A percentile compares a stretch with the other conserved stretches of the same genome.
phyloP scores from a whole-genome alignment of 2,113 vertebrate species.

The Dermatemys mawii region DNA sequence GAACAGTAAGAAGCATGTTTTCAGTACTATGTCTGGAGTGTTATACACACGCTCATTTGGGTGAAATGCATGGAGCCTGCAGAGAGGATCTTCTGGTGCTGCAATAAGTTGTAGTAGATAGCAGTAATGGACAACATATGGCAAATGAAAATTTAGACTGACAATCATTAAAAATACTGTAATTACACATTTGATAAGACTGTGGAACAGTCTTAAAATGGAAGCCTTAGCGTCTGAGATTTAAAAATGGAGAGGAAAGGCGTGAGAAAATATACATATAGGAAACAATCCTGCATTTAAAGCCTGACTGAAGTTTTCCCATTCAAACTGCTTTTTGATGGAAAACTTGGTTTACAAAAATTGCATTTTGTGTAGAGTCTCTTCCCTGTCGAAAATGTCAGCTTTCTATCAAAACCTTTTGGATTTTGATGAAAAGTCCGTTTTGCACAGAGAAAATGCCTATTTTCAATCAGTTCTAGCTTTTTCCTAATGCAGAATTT shows the following conservation, averaged over 20 bases:
- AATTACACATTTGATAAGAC: neutral
- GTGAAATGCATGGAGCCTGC: neutral
- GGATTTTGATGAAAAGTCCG: neutral
- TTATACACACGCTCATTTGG: neutral
- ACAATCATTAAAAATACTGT: neutral
- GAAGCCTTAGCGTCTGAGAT: neutral
- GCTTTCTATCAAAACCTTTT: neutral
- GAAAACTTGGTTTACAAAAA: neutral
- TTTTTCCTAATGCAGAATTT: neutral
- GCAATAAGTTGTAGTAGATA: neutral
- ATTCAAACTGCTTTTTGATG: neutral
- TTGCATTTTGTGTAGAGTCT: neutral
- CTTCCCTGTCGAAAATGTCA: neutral
- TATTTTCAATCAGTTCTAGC: neutral
- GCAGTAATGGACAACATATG: neutral
- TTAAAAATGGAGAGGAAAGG: neutral
- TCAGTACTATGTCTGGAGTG: neutral
- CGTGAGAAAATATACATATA: neutral
- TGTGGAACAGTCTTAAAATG: neutral
- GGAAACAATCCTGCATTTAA: neutral
- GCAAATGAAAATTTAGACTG: neutral
- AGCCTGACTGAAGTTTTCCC: neutral
- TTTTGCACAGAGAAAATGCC: neutral
- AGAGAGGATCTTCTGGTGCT: neutral
- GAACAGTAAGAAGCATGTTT: neutral